Base-by-base conservation (phyloP, 2,888 invertebrate species). In the Beris chalybata region DNA sequence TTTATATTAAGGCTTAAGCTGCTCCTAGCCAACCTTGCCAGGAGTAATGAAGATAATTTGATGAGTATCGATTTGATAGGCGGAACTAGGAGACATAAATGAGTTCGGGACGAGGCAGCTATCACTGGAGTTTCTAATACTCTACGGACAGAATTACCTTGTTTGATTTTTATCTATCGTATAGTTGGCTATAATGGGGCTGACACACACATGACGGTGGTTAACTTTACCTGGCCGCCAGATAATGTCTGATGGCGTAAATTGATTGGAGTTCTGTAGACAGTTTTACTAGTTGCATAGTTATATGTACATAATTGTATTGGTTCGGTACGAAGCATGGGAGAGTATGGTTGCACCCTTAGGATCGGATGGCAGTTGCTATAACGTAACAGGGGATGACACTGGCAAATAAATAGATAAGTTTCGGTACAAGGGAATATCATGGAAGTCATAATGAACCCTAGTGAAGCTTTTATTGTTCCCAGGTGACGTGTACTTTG, bases 41-140 rank as follows among this genome's bases (percentile, higher is more conserved):
- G 44, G 43, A 55, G 66, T 69, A 69, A 69, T 69, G 69, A 69
- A 57, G 64, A 69, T 69, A 69, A 69, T 69, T 69, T 66, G 69
- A 69, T 69, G 69, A 67, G 67, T 69, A 69, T 69, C 69, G 69
- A 69, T 69, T 69, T 67, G 66, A 69, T 69, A 59, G 66, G 59
- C 61, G 52, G 50, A 52, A 52, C 61, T 54, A 29, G 53, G 45
- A 45, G 22, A 29, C 59, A 11, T 48, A 22, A 15, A 13, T 11
- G 11, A 44, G 30, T 30, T 32, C 52, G 31, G 48, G 32, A 38
- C 5, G 50, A 30, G 38, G 52, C 11, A 5, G 38, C 38, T 38
- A 12, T 29, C 38, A 15, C 11, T 22, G 15, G 38, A 12, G 52
- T 5, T 15, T 30, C 45, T 5, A 32, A 22, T 59, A 32, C 31